phyloP scores from a whole-genome alignment of 2,888 invertebrate species.

The Idaea biselata region DNA sequence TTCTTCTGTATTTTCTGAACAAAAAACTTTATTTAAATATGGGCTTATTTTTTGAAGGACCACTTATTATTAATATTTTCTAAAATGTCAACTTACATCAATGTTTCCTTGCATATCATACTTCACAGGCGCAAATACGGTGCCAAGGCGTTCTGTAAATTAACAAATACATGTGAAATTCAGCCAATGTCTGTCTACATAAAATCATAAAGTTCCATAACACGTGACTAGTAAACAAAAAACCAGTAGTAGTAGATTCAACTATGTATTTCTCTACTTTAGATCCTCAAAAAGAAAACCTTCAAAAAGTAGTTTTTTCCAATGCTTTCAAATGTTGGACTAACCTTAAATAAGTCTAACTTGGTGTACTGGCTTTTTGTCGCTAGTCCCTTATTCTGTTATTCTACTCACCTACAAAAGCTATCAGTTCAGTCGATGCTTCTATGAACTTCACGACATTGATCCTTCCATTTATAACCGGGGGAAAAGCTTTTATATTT shows the following conservation, averaged over 20 bases:
- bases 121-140: conserved; percentile 86
- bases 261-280: too few relatives aligned
- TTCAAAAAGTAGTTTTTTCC: too few relatives aligned
- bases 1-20: conserved; percentile 82
- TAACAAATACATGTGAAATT: conserved; percentile 11
- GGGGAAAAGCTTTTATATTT: conserved; percentile 72
- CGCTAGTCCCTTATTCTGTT: neutral
- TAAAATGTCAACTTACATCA: conserved; percentile 73
- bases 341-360: neutral
- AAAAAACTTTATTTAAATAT: conserved; percentile 10
- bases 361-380: neutral
- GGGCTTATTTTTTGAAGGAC: too few relatives aligned
- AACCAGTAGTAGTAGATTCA: neutral
- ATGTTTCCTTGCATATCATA: conserved; percentile 90
- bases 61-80: too few relatives aligned
- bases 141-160: conserved; percentile 86
- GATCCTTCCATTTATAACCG: conserved; percentile 78
- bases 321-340: neutral
- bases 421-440: conserved; percentile 82
- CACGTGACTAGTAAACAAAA: neutral
- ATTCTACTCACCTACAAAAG: conserved; percentile 81
- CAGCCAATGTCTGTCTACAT: neutral
- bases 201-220: neutral
- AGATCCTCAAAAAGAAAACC: too few relatives aligned
- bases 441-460: conserved; percentile 81